Conservation (phyloP, 53 echinoderm and acorn worm genomes). For the Patiria pectinifera region DNA sequence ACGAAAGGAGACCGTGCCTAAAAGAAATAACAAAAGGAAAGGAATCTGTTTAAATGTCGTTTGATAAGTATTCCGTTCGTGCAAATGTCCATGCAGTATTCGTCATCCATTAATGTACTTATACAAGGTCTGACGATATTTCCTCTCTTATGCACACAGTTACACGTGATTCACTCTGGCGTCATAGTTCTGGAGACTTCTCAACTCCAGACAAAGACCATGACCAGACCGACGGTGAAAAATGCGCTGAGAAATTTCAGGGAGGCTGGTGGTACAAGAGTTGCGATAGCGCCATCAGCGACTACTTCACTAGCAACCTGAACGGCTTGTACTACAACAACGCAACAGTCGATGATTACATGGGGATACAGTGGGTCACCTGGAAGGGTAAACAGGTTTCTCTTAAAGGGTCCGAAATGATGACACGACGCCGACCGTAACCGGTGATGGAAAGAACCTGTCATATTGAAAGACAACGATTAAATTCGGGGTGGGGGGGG, state of each 20-base stretch:
- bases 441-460: too few species aligned
- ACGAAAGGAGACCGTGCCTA: too few species aligned
- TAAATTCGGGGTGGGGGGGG: too few species aligned
- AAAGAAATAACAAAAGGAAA: too few species aligned
- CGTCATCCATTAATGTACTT: too few species aligned
- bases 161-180: too few species aligned
- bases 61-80: too few species aligned
- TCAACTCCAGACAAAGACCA: background rate
- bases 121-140: too few species aligned
- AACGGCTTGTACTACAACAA: constrained; percentile 18
- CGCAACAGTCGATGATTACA: background rate
- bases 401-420: constrained; percentile 14
- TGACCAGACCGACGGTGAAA: background rate
- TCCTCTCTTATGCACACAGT: too few species aligned
- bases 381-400: background rate
- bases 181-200: background rate
- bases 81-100: too few species aligned
- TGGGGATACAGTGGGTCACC: constrained; percentile 21
- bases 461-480: too few species aligned
- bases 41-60: too few species aligned
- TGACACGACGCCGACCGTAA: background rate
- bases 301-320: constrained; percentile 3
- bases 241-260: background rate
- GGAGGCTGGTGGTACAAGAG: constrained; percentile 7
- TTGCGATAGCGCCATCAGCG: background rate